Percentiles rank a stretch among this genome's conserved stretches.
phyloP scores from a whole-genome alignment of 1,140 invertebrate genomes.

The Orius insidiosus region DNA sequence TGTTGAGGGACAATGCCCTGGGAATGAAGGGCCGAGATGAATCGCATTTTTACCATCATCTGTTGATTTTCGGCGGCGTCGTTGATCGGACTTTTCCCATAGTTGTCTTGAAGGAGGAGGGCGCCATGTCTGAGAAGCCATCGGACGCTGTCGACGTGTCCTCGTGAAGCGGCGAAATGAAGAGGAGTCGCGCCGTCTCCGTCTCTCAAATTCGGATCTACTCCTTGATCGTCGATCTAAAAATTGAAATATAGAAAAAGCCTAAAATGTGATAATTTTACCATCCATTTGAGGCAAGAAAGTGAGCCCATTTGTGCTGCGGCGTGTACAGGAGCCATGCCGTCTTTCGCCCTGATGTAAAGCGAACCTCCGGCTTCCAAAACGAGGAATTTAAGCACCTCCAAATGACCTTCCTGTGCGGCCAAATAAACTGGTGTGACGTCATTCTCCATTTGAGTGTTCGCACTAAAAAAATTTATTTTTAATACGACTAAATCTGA shows the following conservation, averaged over 20 bases:
- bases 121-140: constrained; percentile 69
- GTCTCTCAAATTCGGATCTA: constrained; percentile 65
- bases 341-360: constrained; percentile 62
- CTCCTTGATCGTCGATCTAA: constrained; percentile 60
- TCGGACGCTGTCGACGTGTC: constrained; percentile 59
- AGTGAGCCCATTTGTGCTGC: constrained; percentile 76
- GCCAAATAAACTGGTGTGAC: constrained; percentile 77
- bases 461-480: constrained; percentile 49
- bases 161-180: constrained; percentile 64
- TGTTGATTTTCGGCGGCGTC: constrained; percentile 79
- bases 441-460: constrained; percentile 77
- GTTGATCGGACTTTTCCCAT: constrained; percentile 72
- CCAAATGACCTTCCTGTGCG: constrained; percentile 69
- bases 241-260: constrained; percentile 17
- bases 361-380: constrained; percentile 58
- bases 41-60: constrained; percentile 47
- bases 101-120: constrained; percentile 57
- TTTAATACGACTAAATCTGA: too few species aligned
- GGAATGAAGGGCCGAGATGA: too few species aligned
- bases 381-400: constrained; percentile 66
- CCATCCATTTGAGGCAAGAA: constrained; percentile 75
- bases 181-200: constrained; percentile 66
- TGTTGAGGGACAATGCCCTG: too few species aligned
- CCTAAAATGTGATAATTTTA: constrained; percentile 24
- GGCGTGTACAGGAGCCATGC: constrained; percentile 74